Evolutionary conservation across 2,113 vertebrate genomes (phyloP).

Genomic region (Conger conger): DNA sequence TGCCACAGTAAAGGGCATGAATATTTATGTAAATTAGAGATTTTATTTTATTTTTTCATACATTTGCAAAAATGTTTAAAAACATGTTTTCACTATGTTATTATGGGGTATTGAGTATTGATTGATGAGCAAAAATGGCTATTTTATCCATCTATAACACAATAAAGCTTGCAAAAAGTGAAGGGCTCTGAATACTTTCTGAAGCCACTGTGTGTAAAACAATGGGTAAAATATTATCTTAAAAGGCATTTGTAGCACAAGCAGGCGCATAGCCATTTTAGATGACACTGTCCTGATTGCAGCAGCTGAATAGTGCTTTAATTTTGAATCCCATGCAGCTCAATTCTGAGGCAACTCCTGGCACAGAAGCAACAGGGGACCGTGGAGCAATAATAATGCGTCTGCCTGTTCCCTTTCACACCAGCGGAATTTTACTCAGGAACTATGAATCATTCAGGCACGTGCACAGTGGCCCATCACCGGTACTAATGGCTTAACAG

Average conservation of each 20-base stretch:
- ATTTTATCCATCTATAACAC: too few relatives aligned
- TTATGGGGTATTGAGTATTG: too few relatives aligned
- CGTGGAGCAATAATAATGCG: not conserved
- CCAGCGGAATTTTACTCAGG: not conserved
- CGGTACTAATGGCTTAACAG: not conserved
- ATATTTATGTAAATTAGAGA: too few relatives aligned
- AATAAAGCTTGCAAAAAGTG: too few relatives aligned
- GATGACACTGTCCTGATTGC: not conserved
- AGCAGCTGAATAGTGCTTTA: not conserved
- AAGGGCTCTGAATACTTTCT: too few relatives aligned
- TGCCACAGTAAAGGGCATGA: too few relatives aligned
- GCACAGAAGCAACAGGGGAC: not conserved
- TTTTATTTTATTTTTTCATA: too few relatives aligned
- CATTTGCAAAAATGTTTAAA: too few relatives aligned
- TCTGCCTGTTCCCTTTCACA: constrained; percentile 1
- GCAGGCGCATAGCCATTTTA: not conserved
- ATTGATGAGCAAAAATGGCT: too few relatives aligned
- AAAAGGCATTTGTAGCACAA: not conserved
- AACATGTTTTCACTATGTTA: too few relatives aligned
- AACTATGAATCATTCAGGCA: not conserved
- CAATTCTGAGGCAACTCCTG: not conserved
- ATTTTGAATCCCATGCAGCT: not conserved
- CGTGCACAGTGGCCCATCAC: not conserved
- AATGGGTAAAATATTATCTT: not conserved
- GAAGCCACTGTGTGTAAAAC: too few relatives aligned